Evolutionary conservation across 2,113 vertebrate species (phyloP).

Genomic region (Amphiprion percula): DNA sequence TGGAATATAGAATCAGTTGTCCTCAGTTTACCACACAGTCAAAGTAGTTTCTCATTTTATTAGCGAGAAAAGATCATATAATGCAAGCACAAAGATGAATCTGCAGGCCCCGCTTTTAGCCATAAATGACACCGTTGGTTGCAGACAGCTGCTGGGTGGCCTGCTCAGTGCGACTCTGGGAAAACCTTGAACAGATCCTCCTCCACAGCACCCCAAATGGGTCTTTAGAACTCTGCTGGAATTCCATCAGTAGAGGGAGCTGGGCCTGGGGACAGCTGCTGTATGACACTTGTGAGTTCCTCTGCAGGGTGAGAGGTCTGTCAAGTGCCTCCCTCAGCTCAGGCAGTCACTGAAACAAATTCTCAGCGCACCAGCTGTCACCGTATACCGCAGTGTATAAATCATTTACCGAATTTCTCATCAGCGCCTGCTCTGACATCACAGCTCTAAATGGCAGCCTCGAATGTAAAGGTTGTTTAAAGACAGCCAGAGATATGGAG

Average conservation of each 20-base stretch:
- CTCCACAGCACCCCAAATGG: constrained; percentile 23
- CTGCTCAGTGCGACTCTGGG: constrained; percentile 28
- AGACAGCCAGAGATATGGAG: not conserved
- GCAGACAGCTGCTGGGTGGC: constrained; percentile 54
- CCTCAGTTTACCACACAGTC: not conserved
- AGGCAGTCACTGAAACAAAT: constrained; percentile 64
- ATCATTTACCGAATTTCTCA: constrained; percentile 40
- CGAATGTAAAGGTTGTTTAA: constrained; percentile 30
- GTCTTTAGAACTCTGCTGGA: constrained; percentile 63
- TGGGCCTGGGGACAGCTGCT: constrained; percentile 56
- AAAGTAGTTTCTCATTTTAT: not conserved
- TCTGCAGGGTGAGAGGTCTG: constrained; percentile 60
- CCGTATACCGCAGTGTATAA: constrained; percentile 21
- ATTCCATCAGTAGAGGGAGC: constrained; percentile 56
- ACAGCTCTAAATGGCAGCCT: constrained; percentile 12
- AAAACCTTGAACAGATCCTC: constrained; percentile 52
- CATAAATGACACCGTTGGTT: constrained; percentile 37
- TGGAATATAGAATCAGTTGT: not conserved
- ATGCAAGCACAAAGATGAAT: constrained; percentile 8
- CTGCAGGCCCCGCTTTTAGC: constrained; percentile 3
- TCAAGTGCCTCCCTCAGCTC: constrained; percentile 55
- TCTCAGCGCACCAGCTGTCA: constrained; percentile 64
- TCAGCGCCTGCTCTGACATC: constrained; percentile 34
- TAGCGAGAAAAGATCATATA: not conserved
- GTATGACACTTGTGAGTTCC: constrained; percentile 52